Percentiles rank a stretch among this genome's conserved stretches.
Evolutionary conservation across 2,113 vertebrate genomes (phyloP).

Genomic region (Ochotona princeps): DNA sequence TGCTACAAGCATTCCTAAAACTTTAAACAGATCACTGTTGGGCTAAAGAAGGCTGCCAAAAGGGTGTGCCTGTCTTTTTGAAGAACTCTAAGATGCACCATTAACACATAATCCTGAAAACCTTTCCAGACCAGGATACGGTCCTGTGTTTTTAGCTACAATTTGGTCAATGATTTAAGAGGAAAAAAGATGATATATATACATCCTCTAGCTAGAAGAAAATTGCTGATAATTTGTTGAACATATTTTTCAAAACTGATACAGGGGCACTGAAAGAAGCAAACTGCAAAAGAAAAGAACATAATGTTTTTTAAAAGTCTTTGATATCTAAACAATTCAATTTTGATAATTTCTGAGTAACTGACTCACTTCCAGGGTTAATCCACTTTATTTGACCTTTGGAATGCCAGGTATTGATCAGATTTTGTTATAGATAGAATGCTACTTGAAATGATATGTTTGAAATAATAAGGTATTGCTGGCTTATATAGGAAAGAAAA

Average conservation of each 20-base stretch:
- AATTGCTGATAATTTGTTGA: conserved; percentile 27
- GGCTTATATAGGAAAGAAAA: conserved; percentile 24
- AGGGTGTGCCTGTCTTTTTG: background rate
- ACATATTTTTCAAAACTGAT: background rate
- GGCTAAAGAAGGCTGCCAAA: background rate
- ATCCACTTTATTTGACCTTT: conserved; percentile 24
- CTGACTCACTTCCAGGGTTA: conserved; percentile 9
- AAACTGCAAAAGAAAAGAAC: conserved; percentile 20
- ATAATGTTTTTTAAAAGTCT: background rate
- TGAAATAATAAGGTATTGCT: conserved; percentile 15
- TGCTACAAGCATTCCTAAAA: background rate
- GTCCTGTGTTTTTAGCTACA: conserved; percentile 47
- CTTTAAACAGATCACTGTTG: background rate
- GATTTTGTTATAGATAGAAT: background rate
- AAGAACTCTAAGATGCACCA: conserved; percentile 11
- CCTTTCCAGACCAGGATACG: background rate
- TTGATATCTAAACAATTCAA: conserved; percentile 13
- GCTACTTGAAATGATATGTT: conserved; percentile 33
- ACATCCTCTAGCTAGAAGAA: background rate
- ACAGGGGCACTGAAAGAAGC: background rate
- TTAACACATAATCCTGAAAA: background rate
- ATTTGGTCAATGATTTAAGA: background rate
- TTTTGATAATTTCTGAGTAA: background rate
- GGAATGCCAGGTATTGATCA: background rate
- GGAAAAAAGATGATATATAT: background rate